Evolutionary conservation across 2,888 invertebrate genomes (phyloP).

Genomic region (Netelia inedita): DNA sequence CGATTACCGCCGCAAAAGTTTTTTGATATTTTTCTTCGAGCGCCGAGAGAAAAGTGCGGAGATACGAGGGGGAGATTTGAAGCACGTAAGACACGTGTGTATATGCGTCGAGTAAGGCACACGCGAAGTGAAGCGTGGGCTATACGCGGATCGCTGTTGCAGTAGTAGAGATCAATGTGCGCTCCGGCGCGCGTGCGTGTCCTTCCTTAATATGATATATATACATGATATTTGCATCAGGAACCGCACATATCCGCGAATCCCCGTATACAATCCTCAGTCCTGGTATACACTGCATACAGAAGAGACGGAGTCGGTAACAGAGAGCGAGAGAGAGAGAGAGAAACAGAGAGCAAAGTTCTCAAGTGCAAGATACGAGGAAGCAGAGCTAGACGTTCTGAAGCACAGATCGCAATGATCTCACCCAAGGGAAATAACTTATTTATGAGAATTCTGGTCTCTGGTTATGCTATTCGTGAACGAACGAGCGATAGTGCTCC

Average conservation of each 20-base stretch:
- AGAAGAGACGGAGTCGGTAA: background rate
- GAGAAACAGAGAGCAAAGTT: slow-evolving; percentile 38
- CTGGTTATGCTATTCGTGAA: slow-evolving; percentile 56
- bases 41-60: background rate
- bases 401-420: slow-evolving; percentile 69
- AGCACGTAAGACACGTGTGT: background rate
- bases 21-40: slow-evolving; percentile 30
- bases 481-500: slow-evolving; percentile 53
- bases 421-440: slow-evolving; percentile 75
- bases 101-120: background rate
- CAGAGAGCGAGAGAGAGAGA: slow-evolving; percentile 44
- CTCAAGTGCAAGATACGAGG: slow-evolving; percentile 43
- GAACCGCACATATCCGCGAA: slow-evolving; percentile 50
- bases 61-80: background rate
- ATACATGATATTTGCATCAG: slow-evolving; percentile 48
- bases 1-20: slow-evolving; percentile 24
- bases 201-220: background rate
- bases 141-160: background rate
- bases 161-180: slow-evolving; percentile 51
- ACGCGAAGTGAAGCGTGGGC: background rate
- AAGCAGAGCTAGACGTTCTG: slow-evolving; percentile 52
- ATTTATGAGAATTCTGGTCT: slow-evolving; percentile 73
- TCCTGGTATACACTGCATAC: slow-evolving; percentile 31
- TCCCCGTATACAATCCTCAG: slow-evolving; percentile 55
- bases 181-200: slow-evolving; percentile 18